Evolutionary conservation across 1,140 invertebrate genomes (phyloP), one percentile per base, ranked within the genome.

Genomic region (Aporrectodea caliginosa): DNA sequence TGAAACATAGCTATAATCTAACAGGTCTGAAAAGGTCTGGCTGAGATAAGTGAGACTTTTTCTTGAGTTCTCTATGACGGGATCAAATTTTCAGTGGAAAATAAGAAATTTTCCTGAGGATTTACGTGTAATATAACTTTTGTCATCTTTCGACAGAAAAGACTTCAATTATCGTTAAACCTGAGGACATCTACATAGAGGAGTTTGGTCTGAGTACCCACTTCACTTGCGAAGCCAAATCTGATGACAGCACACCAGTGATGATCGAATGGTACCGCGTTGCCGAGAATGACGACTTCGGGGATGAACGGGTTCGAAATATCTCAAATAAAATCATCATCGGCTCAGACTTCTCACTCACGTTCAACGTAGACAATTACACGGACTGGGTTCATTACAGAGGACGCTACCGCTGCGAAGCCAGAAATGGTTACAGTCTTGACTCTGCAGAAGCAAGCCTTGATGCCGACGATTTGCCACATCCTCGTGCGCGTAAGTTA

Each of bases 221-320:
- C 22, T 73, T 81, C 35, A 78, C 1, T 1, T 81, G 80, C 30
- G 69, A 43, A 16, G 76, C 76, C 12, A 34, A 29, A 70, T 78
- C 80, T 27, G 80, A 81, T 27, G 76, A 78, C 76, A 75, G 76
- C 31, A 81, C 78, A 1, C 73, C 68, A 16, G 33, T 80, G 12
- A 33, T 32, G 14, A 69, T 74, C 16, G n/a, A 32, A 0, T 80
- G 79, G 75, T 75, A 77, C 68, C 30, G 72, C 14, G 1, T 12
- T 22, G 31, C 74, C 16, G 2, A 6, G n/a, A 29, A 72, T 32
- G 70, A 14, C 27, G 70, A 27, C 58, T 14, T 29, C 27, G 70
- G 27, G 6, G 43, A 58, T 58, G 6, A 58, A 58, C 6, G 43
- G 22, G 22, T 58, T 22, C 6, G 6, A 58, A 58, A 58, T 22